Base-by-base conservation (phyloP, 2,113 vertebrate species). In the Tetrao urogallus region DNA sequence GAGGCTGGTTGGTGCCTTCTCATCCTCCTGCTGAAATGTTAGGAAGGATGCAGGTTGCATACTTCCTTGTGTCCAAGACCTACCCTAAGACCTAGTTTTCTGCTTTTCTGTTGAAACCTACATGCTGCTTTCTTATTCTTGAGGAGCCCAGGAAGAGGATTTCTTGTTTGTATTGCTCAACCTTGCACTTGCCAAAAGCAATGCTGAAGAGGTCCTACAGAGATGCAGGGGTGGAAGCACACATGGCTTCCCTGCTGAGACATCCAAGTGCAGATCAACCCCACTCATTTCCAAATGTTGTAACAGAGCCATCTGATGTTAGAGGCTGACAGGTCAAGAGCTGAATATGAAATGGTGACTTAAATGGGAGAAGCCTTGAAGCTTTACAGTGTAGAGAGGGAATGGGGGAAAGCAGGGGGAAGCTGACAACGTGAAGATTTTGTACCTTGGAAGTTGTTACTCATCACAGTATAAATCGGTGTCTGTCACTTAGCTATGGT, bases 381-480 rank as follows among this genome's bases (percentile, higher is more conserved):
- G 74, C 30, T 19, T 1, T 69, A n/a, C 47, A 52, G 9, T 61
- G 16, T 16, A 12, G 70, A 42, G 54, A 82, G 32, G 27, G 58
- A 52, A 28, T 32, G 24, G 12, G 50, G 25, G 69, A 34, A 10
- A 8, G 32, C 17, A 11, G 4, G 1, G 12, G 58, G n/a, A 15
- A 56, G 9, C 17, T 4, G 34, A 74, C 32, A 42, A 27, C 5
- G 1, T 7, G 15, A 5, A 28, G 30, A 36, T 82, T 10, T 12
- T 72, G 14, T 27, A 76, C 40, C 57, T 52, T 71, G 27, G 6
- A 15, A 27, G 43, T 20, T 77, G 38, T 36, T 56, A 3, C 58
- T 73, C 43, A 8, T 18, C 2, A 0, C 56, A 17, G 63, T 61
- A 0, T 11, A 4, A 38, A 15, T 57, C 4, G 15, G 5, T 78